Evolutionary conservation across 1,140 invertebrate genomes (phyloP), one percentile per base, ranked within the genome.

Genomic region (Papilio helenus): DNA sequence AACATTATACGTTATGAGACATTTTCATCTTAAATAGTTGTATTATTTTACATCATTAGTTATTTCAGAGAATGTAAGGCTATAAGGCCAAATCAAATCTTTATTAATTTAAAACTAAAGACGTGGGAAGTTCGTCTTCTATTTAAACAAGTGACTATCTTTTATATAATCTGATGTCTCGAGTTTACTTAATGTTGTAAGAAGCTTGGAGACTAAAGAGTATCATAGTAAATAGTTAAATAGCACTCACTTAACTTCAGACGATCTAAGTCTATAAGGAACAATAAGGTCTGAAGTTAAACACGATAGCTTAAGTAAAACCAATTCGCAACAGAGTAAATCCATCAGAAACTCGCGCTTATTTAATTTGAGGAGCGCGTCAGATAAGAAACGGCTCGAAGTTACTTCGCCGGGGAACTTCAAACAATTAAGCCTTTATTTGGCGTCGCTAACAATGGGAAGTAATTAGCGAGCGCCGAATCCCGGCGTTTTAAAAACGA

Each of bases 351-450:
- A 79, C 72, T 74, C 12, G 14, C 82, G 82, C 83, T 87, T 84
- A 82, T 84, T 86, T 86, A 83, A 86, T 86, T 85, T 82, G 61
- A 79, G 79, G 76, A 34, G 79, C 80, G 79, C 71, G 79, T 78
- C 79, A 87, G 86, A 88, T 85, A 85, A 86, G 80, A 81, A 82
- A 29, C 42, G 76, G 76, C 76, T 81, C 79, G 79, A 86, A 86
- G 85, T 87, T 85, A 89, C 87, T 87, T 86, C 83, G 77, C 49
- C 80, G 84, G 83, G 77, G 83, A 91, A 92, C 85, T 92, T 91
- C 80, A 86, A 89, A 89, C 87, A 88, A 91, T 91, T 88, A 90
- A 89, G 80, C 86, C 88, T 91, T 90, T 90, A 90, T 88, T 89
- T 90, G 82, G 84, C 85, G 61, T 86, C 79, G 77, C 76, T 79